Evolutionary conservation across 2,888 invertebrate genomes (phyloP), one percentile per base, ranked within the genome.

Genomic region (Drosophila emarginata): DNA sequence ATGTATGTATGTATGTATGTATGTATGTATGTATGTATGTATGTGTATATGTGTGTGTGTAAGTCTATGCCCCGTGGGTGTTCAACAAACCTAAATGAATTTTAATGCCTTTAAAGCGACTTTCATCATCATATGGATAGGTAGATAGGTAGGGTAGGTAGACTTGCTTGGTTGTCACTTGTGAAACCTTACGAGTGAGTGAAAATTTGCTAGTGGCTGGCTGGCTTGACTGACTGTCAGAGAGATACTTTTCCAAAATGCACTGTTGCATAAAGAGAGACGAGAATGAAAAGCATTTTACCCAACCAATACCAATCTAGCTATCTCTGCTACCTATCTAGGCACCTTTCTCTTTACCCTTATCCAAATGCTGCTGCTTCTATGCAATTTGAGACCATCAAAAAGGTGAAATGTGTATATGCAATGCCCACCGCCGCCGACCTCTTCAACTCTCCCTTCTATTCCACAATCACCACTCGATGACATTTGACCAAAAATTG

Each of bases 101-200:
- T 85, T 82, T 82, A 87, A 87, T 82, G 80, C 86, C 72, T 58
- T 85, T 77, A 72, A 77, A 81, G 77, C 68, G 71, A 76, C 64
- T 84, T 84, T 76, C 85, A 78, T 77, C 32, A 72, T 78, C 11
- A 32, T 7, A 32, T 32, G 11, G 32, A 32, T 32, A 32, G 72
- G 72, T 80, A 65, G 53, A 67, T 57, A 60, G 37, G 36, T n/a
- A n/a, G n/a, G n/a, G n/a, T 61, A 53, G 21, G 28, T 61, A 60
- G 45, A 28, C 5, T 26, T 26, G 18, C 39, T 37, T 54, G 18
- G 36, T 37, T 64, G 39, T 7, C 40, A 67, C 56, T 62, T 58
- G 71, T 56, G 86, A 82, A 82, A 61, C 82, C 82, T 11, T 86
- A 87, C 64, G 15, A 87, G 61, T 79, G 77, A 67, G 67, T 64